A percentile compares a stretch with the other conserved stretches of the same genome.
These are phyloP conservation scores for Halotydeus destructor DNA, from an alignment of 1,140 invertebrate genomes.

Conservation along the genomic window DNA sequence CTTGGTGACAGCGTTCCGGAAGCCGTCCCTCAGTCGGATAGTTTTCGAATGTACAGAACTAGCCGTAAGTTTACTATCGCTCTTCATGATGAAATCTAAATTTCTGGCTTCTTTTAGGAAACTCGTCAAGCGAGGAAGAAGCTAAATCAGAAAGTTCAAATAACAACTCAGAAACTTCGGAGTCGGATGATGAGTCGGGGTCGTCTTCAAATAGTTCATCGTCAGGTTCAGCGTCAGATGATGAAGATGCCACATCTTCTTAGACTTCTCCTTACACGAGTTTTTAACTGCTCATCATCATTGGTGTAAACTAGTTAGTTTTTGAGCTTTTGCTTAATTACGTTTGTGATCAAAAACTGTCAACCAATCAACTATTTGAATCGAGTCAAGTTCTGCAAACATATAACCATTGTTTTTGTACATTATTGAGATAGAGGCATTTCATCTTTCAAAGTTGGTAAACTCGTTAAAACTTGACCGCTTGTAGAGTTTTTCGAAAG, in stretches of 20 bases:
- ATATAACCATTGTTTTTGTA: too few relatives aligned
- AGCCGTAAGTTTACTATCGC: conserved; percentile 19
- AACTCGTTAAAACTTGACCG: too few relatives aligned
- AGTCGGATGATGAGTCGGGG: not conserved
- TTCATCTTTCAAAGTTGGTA: too few relatives aligned
- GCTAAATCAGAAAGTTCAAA: conserved; percentile 4
- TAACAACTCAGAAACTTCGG: not conserved
- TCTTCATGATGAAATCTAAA: not conserved
- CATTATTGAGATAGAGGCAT: too few relatives aligned
- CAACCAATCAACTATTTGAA: too few relatives aligned
- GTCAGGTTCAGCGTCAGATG: not conserved
- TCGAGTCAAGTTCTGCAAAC: too few relatives aligned
- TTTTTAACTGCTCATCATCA: not conserved
- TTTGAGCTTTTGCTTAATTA: too few relatives aligned
- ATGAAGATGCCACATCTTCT: not conserved
- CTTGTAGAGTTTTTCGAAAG: too few relatives aligned
- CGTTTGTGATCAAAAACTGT: too few relatives aligned
- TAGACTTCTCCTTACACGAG: not conserved
- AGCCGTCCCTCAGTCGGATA: conserved; percentile 24
- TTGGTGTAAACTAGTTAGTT: not conserved
- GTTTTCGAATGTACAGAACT: conserved; percentile 33
- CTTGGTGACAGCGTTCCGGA: not conserved
- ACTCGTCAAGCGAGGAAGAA: conserved; percentile 5
- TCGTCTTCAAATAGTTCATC: not conserved
- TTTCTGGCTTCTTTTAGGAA: not conserved